Evolutionary conservation across 2,888 invertebrate species (phyloP).

Genomic region (Chymomyza procnemis): DNA sequence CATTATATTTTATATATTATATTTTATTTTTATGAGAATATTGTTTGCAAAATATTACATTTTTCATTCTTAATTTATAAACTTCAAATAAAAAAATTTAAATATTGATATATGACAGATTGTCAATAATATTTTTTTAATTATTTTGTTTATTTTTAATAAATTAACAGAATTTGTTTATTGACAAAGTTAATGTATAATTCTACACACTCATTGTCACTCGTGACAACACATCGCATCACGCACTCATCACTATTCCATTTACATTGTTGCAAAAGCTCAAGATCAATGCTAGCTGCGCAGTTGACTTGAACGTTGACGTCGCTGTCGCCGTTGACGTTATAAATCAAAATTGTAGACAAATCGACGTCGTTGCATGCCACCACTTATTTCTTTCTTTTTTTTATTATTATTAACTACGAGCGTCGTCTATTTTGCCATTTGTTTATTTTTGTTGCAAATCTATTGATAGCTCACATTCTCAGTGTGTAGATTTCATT

Average conservation of each 20-base stretch:
- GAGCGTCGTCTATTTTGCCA: neutral
- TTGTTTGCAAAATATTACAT: too few species aligned
- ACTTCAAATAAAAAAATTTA: too few species aligned
- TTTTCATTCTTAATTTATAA: too few species aligned
- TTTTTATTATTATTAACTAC: neutral
- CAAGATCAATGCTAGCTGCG: neutral
- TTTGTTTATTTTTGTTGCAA: constrained; percentile 65
- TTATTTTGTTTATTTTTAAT: too few species aligned
- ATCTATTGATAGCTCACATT: constrained; percentile 63
- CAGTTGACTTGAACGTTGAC: neutral
- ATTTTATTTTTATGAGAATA: too few species aligned
- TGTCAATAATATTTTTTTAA: too few species aligned
- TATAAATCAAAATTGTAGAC: neutral
- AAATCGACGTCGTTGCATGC: neutral
- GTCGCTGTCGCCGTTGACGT: neutral
- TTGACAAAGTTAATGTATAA: too few species aligned
- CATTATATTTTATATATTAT: too few species aligned
- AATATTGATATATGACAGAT: too few species aligned
- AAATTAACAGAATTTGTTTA: too few species aligned
- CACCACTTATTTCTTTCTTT: too few species aligned
- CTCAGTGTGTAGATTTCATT: neutral
- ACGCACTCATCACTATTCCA: neutral
- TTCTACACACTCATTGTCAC: too few species aligned
- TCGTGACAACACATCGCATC: neutral
- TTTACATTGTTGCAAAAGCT: neutral